Evolutionary conservation across 30 jellyfish, hydroid and myxozoan species (phyloP).

Genomic region (Haliclystus octoradiatus): DNA sequence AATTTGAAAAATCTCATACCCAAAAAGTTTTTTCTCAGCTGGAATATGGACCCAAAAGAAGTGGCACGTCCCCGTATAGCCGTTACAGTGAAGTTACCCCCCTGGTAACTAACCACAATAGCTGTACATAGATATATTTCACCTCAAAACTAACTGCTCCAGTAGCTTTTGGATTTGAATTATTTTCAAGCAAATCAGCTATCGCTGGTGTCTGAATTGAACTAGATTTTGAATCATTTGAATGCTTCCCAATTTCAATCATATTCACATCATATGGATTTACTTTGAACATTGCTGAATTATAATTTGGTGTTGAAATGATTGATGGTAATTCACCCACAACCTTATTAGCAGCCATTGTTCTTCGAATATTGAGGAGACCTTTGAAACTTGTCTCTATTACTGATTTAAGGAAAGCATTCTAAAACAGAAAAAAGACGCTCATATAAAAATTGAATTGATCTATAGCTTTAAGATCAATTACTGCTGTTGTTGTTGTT

Average conservation of each 20-base stretch:
- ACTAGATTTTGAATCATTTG: background rate
- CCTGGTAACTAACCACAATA: too few species aligned
- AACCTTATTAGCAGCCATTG: constrained; percentile 15
- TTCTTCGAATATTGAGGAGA: constrained; percentile 19
- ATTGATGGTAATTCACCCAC: constrained; percentile 37
- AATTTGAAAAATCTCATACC: too few species aligned
- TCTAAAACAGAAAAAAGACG: too few species aligned
- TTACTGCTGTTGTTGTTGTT: too few species aligned
- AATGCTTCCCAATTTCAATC: background rate
- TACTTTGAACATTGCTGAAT: constrained; percentile 13
- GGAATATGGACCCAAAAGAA: too few species aligned
- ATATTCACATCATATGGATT: constrained; percentile 2
- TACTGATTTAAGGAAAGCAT: background rate
- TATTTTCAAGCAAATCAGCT: background rate
- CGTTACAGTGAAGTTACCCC: too few species aligned
- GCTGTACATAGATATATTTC: too few species aligned
- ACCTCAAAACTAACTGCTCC: too few species aligned
- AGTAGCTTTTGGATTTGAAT: background rate
- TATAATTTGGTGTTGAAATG: constrained; percentile 16
- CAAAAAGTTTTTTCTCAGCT: too few species aligned
- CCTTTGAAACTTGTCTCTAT: background rate
- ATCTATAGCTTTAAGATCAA: too few species aligned
- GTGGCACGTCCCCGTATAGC: too few species aligned
- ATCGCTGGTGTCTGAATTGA: background rate
- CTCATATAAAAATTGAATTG: too few species aligned